Evolutionary conservation across 2,113 vertebrate genomes (phyloP).

Genomic region (Datnioides undecimradiatus): DNA sequence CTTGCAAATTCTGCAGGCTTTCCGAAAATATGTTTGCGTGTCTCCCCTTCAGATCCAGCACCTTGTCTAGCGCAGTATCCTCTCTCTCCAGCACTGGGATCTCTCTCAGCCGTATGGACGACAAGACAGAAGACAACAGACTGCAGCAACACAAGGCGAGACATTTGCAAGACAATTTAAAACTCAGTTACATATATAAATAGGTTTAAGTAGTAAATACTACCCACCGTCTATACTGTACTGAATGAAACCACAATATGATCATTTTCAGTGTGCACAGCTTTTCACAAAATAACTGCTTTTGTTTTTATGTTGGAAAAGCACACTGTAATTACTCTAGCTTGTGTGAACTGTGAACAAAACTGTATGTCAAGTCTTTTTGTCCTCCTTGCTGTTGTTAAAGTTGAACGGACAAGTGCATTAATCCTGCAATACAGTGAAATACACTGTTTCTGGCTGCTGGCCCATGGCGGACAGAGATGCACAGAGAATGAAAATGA

Average conservation of each 20-base stretch:
- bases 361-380: slow-evolving; percentile 4
- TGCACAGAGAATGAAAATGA: slow-evolving; percentile 60
- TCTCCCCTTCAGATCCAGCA: slow-evolving; percentile 83
- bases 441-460: slow-evolving; percentile 44
- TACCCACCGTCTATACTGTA: neutral
- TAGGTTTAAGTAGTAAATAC: neutral
- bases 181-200: neutral
- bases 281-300: slow-evolving; percentile 12
- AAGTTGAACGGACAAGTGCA: slow-evolving; percentile 52
- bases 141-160: slow-evolving; percentile 80
- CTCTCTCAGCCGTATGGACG: slow-evolving; percentile 91
- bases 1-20: neutral
- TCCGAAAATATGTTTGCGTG: slow-evolving; percentile 20
- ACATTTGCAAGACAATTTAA: neutral
- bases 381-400: slow-evolving; percentile 36
- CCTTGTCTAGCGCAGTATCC: slow-evolving; percentile 88
- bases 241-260: neutral
- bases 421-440: slow-evolving; percentile 54
- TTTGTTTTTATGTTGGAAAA: slow-evolving; percentile 4
- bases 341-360: slow-evolving; percentile 10
- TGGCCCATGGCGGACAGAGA: slow-evolving; percentile 37
- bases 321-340: neutral
- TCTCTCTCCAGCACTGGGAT: slow-evolving; percentile 90
- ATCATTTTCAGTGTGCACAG: neutral
- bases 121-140: slow-evolving; percentile 83